Conservation (phyloP, 2,113 vertebrate species). For the Zapornia atra region DNA sequence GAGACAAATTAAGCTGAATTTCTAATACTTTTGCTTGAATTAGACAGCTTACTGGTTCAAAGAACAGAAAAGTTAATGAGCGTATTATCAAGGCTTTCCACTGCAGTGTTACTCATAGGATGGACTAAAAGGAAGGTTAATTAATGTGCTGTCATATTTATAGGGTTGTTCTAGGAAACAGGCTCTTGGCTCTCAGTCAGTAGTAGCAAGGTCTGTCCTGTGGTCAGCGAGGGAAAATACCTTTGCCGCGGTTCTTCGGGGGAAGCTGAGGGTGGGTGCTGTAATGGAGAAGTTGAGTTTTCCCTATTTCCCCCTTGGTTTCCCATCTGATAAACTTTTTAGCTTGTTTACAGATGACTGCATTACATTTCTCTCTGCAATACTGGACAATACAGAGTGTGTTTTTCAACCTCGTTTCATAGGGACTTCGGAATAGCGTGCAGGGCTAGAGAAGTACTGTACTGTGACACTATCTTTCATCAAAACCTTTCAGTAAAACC, state of each 20-base stretch:
- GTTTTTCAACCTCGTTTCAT: not conserved
- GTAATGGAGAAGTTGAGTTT: not conserved
- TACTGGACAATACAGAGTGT: not conserved
- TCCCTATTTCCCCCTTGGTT: not conserved
- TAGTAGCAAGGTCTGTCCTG: not conserved
- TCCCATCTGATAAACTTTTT: not conserved
- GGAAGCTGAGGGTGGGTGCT: not conserved
- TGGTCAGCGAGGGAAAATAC: not conserved
- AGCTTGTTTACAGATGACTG: not conserved
- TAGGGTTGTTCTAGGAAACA: not conserved
- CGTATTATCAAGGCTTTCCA: not conserved
- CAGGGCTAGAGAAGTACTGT: not conserved
- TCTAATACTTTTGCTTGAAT: not conserved
- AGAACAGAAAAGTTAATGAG: not conserved
- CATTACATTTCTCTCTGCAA: not conserved
- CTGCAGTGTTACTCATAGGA: not conserved
- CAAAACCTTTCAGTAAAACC: not conserved
- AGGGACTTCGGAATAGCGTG: not conserved
- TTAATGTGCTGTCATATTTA: not conserved
- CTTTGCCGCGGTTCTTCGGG: not conserved
- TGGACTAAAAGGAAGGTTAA: not conserved
- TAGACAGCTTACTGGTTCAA: not conserved
- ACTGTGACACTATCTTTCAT: not conserved
- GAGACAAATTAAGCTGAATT: not conserved
- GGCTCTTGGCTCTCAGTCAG: not conserved